Conservation (phyloP, 2,797 vertebrate species). For the Chelonia mydas region DNA sequence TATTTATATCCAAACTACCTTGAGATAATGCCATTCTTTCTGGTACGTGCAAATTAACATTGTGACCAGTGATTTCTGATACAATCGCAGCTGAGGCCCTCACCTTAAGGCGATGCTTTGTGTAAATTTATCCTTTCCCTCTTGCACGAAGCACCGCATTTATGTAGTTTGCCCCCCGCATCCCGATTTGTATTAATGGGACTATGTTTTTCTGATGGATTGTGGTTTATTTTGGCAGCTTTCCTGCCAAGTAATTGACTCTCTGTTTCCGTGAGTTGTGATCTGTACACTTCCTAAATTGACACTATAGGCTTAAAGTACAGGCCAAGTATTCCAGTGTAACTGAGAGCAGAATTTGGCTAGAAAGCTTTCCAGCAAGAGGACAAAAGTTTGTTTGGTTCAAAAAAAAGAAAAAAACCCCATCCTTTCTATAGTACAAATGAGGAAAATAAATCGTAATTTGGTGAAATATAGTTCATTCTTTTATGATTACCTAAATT, state of each 20-base stretch:
- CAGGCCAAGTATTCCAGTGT: not conserved
- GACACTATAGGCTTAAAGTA: not conserved
- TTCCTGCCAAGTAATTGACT: conserved; percentile 34
- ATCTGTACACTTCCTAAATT: conserved; percentile 44
- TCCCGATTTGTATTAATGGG: not conserved
- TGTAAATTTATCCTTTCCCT: not conserved
- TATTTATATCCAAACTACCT: not conserved
- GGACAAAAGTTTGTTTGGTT: not conserved
- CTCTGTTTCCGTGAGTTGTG: conserved; percentile 26
- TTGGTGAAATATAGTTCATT: not conserved
- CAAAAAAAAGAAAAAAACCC: not conserved
- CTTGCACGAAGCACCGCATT: not conserved
- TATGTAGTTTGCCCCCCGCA: not conserved
- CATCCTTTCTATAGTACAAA: not conserved
- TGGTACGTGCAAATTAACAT: not conserved
- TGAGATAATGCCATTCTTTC: not conserved
- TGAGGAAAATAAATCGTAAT: not conserved
- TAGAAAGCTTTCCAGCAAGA: conserved; percentile 1
- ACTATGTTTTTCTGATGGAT: not conserved
- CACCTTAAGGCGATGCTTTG: not conserved
- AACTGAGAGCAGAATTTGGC: not conserved
- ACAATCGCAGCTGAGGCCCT: not conserved
- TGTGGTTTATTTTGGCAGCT: conserved; percentile 36
- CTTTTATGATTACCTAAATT: not conserved
- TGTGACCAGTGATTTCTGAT: not conserved